These are phyloP conservation scores for Myotis findleyi DNA, from an alignment of 2,797 vertebrate genomes.

Conservation along the genomic window DNA sequence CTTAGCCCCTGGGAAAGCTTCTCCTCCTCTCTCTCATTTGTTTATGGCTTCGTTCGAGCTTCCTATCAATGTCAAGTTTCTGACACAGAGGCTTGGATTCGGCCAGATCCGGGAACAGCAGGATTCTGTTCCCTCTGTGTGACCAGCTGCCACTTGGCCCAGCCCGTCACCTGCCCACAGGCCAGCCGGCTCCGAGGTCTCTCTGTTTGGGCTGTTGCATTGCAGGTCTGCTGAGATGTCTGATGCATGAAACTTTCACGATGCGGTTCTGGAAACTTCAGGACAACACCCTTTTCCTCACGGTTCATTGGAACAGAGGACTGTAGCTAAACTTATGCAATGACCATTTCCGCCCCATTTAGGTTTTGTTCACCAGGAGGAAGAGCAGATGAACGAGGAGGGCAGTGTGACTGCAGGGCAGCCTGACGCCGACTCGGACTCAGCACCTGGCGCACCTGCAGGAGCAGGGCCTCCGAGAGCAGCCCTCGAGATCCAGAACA, in stretches of 20 bases:
- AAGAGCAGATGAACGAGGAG: neutral
- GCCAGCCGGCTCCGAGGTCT: neutral
- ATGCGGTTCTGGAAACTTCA: neutral
- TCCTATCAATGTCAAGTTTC: slow-evolving; percentile 62
- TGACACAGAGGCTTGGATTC: slow-evolving; percentile 51
- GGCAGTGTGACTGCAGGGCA: neutral
- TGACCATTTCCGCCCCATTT: neutral
- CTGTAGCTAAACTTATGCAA: neutral
- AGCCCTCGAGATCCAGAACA: neutral
- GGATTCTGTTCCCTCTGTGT: neutral
- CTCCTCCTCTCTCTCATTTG: slow-evolving; percentile 62
- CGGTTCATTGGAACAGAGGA: neutral
- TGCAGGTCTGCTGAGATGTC: neutral
- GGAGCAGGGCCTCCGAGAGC: neutral
- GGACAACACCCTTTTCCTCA: neutral
- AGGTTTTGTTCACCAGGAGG: neutral
- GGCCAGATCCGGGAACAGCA: neutral
- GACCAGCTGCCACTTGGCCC: neutral
- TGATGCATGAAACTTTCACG: neutral
- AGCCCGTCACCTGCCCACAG: neutral
- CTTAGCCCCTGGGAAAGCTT: slow-evolving; percentile 65
- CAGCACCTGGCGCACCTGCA: too few species aligned
- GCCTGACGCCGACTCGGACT: neutral
- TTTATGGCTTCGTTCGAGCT: slow-evolving; percentile 60
- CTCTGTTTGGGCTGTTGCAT: neutral